Evolutionary conservation across 2,888 invertebrate genomes (phyloP), one percentile per base, ranked within the genome.

Genomic region (Zygothrica quintamaculata): DNA sequence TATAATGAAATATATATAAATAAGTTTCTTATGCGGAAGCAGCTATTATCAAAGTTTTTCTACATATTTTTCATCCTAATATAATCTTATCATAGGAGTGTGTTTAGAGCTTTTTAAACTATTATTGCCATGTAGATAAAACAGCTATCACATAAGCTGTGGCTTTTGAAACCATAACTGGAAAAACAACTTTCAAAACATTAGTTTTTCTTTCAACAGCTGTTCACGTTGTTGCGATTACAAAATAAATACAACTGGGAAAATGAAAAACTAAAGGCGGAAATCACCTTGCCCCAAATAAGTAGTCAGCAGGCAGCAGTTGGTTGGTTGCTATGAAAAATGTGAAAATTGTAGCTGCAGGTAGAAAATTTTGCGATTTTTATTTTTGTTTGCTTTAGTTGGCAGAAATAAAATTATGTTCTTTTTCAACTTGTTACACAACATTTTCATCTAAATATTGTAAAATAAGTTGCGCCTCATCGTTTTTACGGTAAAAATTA

Each of bases 261-360:
- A 12, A 50, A 36, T 34, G 64, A 68, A 79, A 84, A 57, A 40
- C 13, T 22, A 52, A 51, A 58, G 46, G 67, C 82, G 87, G 86
- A 88, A 88, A 87, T 76, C 74, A 82, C 86, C 84, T 87, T 88
- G 88, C 73, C 77, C 86, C 72, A 78, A 84, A 77, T 84, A 47
- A 44, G 31, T 16, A 56, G 44, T 1, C 15, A 16, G 18, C 34
- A 31, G 39, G 9, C 13, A 13, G 40, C 40, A 33, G 37, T 36
- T 29, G 29, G 4, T 22, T 36, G 34, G 6, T n/a, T n/a, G n/a
- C n/a, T n/a, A n/a, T 48, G 53, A 18, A 37, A 62, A 59, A 51
- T 25, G 61, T 72, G 62, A 56, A 65, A 65, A 71, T 31, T 22
- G 26, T 22, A 34, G 11, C 52, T 15, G 15, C 40, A 25, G 37